Evolutionary conservation across 2,113 vertebrate species (phyloP), one percentile per base, ranked within the genome.

Genomic region (Petaurus breviceps): DNA sequence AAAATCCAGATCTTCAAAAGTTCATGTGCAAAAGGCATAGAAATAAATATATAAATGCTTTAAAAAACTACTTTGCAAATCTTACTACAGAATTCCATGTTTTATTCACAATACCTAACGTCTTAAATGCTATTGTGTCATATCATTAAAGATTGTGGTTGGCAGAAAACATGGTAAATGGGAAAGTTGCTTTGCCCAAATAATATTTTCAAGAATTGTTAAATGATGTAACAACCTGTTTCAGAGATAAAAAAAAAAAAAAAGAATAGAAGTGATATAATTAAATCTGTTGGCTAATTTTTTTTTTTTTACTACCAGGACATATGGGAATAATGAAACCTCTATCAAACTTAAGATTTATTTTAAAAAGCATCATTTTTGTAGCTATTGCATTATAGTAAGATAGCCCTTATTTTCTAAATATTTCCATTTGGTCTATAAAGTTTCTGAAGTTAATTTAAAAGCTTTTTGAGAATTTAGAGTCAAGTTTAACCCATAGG

Each of bases 261-360:
- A 22, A 0, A 43, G 61, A n/a, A 4, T 5, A n/a, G 37, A 84
- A 84, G 16, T 84, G 37, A 23, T 23, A 22, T 8, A 84, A 43
- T 84, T 84, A 84, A 84, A 84, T 19, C 16, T 84, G 7, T 43
- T 22, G n/a, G 31, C 37, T 43, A 54, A 9, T 51, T 92, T 55
- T 55, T 51, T 91, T 94, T 91, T 57, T 94, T 93, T 51, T 55
- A 96, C 54, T 90, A 94, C 46, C 52, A 95, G 23, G 84, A 49
- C 84, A 90, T 94, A 95, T 25, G 91, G 46, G 84, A 93, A 3
- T 92, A 92, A 26, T 53, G 0, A 92, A 84, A 84, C 6, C 3
- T 43, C n/a, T 84, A 23, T 43, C n/a, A 84, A 84, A 84, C 16
- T 84, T 84, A 84, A 84, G n/a, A n/a, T 84, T 84, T 84, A 84